Percentiles rank a stretch among this genome's conserved stretches.
These are phyloP conservation scores for Uria aalge DNA, from an alignment of 2,113 vertebrate genomes.

Conservation along the genomic window DNA sequence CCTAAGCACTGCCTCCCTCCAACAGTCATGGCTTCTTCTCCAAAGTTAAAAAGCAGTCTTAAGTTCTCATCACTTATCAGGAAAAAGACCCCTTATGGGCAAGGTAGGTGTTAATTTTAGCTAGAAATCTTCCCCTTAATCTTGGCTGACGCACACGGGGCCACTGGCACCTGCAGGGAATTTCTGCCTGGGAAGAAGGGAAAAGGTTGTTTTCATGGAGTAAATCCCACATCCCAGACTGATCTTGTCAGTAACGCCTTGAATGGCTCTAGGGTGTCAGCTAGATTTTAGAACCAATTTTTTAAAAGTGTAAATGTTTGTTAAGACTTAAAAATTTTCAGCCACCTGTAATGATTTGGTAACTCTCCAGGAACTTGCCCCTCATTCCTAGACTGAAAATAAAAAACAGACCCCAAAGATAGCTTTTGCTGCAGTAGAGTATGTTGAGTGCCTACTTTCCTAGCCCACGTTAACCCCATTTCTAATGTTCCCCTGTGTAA, in stretches of 20 bases:
- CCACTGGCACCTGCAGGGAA: not conserved
- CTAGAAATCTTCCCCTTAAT: not conserved
- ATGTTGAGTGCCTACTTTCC: not conserved
- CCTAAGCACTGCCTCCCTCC: accelerated
- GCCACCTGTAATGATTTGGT: constrained; percentile 31
- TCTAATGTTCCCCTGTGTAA: not conserved
- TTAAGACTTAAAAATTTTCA: constrained; percentile 46
- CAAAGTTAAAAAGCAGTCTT: not conserved
- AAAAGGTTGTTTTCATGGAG: not conserved
- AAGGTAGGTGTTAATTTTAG: not conserved
- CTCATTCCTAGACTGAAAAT: not conserved
- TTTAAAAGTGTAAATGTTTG: not conserved
- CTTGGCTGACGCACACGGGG: not conserved
- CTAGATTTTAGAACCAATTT: not conserved
- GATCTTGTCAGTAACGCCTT: not conserved
- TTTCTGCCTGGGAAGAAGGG: not conserved
- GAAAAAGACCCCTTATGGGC: not conserved
- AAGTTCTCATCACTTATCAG: not conserved
- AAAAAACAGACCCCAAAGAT: not conserved
- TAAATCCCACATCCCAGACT: not conserved
- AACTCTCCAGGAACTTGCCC: constrained; percentile 6
- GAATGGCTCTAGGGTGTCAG: not conserved
- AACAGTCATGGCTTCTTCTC: not conserved
- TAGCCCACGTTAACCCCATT: not conserved
- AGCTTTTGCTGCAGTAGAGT: not conserved